phyloP scores from a whole-genome alignment of 2,888 invertebrate genomes.

The Drosophila falleni region DNA sequence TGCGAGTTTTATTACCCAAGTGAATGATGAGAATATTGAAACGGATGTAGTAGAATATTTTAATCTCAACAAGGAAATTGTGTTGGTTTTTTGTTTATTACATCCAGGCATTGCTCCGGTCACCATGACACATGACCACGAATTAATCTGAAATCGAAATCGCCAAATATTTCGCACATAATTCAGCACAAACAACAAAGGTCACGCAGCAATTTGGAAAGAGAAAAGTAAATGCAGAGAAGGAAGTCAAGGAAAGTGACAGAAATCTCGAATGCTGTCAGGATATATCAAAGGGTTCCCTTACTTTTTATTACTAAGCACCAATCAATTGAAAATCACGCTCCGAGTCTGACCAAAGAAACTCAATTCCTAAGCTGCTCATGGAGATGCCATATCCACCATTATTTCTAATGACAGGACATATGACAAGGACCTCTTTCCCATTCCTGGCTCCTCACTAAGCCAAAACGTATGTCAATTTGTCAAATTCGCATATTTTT shows the following conservation, averaged over 20 bases:
- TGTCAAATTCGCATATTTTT: slow-evolving; percentile 78
- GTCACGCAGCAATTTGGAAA: slow-evolving; percentile 36
- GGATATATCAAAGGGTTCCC: slow-evolving; percentile 55
- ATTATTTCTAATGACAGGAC: slow-evolving; percentile 78
- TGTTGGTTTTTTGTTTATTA: slow-evolving; percentile 6
- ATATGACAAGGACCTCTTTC: slow-evolving; percentile 43
- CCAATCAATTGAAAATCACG: slow-evolving; percentile 70
- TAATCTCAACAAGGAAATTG: slow-evolving; percentile 60
- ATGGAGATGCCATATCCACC: slow-evolving; percentile 47
- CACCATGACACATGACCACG: slow-evolving; percentile 56
- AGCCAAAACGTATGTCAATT: slow-evolving; percentile 79
- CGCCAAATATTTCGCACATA: slow-evolving; percentile 66
- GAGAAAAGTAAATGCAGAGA: not conserved
- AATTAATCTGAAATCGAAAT: slow-evolving; percentile 70
- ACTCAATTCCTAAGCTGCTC: slow-evolving; percentile 55
- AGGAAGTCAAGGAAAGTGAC: slow-evolving; percentile 15
- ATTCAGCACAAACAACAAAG: slow-evolving; percentile 59
- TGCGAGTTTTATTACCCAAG: slow-evolving; percentile 56
- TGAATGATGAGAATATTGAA: slow-evolving; percentile 33
- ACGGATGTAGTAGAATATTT: slow-evolving; percentile 1
- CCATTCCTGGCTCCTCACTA: slow-evolving; percentile 26
- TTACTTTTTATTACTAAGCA: slow-evolving; percentile 1
- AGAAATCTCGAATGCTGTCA: slow-evolving; percentile 36
- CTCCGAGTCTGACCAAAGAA: slow-evolving; percentile 52
- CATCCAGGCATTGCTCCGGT: slow-evolving; percentile 14